Conservation (phyloP, 2,888 invertebrate species). For the Tuta absoluta region DNA sequence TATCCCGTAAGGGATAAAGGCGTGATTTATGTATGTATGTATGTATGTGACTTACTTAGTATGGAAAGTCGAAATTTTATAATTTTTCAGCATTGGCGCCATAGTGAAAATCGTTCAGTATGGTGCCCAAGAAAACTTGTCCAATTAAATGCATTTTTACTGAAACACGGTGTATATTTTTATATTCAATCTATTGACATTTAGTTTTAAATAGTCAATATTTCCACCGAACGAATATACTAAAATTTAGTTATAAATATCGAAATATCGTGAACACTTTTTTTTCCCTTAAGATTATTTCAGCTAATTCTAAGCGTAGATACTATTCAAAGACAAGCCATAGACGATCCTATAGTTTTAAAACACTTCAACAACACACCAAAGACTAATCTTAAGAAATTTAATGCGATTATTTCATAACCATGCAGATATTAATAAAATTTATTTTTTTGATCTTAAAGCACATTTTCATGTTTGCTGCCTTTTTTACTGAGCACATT, state of each 20-base stretch:
- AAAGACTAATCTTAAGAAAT: constrained; percentile 52
- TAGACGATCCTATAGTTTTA: constrained; percentile 47
- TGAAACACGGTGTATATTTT: background rate
- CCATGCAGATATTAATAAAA: constrained; percentile 31
- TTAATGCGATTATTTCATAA: constrained; percentile 40
- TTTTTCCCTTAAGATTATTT: constrained; percentile 53
- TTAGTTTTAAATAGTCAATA: background rate
- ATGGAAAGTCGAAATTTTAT: too few relatives aligned
- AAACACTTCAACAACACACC: constrained; percentile 55
- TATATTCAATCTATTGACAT: background rate
- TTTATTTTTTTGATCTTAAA: constrained; percentile 37
- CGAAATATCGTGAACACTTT: constrained; percentile 58
- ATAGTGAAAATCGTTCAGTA: too few relatives aligned
- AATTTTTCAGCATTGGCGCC: too few relatives aligned
- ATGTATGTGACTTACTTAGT: too few relatives aligned
- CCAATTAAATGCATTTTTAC: too few relatives aligned
- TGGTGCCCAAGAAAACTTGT: too few relatives aligned
- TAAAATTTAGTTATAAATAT: constrained; percentile 31
- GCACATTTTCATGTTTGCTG: constrained; percentile 43
- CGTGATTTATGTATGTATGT: too few relatives aligned
- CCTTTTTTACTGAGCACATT: constrained; percentile 42
- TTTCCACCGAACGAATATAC: background rate
- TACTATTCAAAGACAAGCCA: constrained; percentile 54
- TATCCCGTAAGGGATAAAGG: too few relatives aligned
- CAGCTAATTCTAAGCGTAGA: constrained; percentile 62